Base-by-base conservation (phyloP, 2,113 vertebrate genomes). In the Petrocephalus zakoni region DNA sequence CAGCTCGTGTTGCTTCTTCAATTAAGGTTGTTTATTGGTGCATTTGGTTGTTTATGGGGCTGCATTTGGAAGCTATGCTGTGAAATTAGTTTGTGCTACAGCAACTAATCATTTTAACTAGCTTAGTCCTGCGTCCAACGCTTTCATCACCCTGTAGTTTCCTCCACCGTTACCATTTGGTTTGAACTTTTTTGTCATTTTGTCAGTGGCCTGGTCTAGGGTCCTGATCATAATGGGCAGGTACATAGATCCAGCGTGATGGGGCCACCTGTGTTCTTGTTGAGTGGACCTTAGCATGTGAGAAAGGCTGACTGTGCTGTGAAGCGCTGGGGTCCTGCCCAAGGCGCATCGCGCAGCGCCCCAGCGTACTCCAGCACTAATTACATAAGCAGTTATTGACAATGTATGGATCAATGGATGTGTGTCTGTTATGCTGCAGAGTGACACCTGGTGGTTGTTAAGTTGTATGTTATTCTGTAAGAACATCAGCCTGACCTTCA, bases 401-500 rank as follows among this genome's bases (percentile, higher is more conserved):
- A 83, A 22, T 21, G 42, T 49, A 83, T 83, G 81, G 37, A 49
- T 49, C 15, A 42, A 47, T 47, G 42, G 81, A 22, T 42, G 78
- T 15, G 4, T 9, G 78, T 10, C 34, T 46, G 42, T 64, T 56
- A 47, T 87, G 86, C 72, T 51, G 22, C 46, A 51, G 46, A 72
- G 86, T 87, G 86, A 87, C 86, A 72, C 58, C 86, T 72, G 86
- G 86, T 87, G 86, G 86, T 7, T 87, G 37, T 25, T 64, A 19
- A 87, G n/a, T 8, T 10, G 10, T 87, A 68, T 49, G 29, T 11
- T 42, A 64, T 15, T 64, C 9, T 21, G 78, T 47, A 82, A 82
- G 42, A 46, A 46, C 34, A 37, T 47, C 34, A 53, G 17, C 51
- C n/a, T 19, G 5, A 56, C 21, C 47, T 49, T 21, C 81, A 0